Conservation (phyloP, 2,797 vertebrate genomes). For the Uromys caudimaculatus region DNA sequence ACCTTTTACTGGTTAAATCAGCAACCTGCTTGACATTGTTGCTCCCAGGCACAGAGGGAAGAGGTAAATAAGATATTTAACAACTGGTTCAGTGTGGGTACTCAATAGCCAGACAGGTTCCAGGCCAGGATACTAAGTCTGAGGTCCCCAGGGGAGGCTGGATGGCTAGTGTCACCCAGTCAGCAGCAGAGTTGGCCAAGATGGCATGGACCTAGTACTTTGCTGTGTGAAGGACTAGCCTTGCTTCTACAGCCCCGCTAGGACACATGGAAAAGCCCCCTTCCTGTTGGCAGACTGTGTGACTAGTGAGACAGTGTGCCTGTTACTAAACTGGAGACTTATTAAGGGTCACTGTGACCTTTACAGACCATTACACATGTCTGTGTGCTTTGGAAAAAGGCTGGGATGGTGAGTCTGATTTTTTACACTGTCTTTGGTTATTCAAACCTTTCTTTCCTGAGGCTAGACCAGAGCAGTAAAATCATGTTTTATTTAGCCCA, state of each 20-base stretch:
- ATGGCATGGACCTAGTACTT: not conserved
- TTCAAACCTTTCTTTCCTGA: slow-evolving; percentile 11
- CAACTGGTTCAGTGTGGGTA: not conserved
- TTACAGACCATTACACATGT: not conserved
- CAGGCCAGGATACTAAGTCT: not conserved
- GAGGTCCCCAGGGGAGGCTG: not conserved
- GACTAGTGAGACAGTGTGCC: not conserved
- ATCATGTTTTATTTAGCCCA: slow-evolving; percentile 13
- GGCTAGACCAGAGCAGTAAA: not conserved
- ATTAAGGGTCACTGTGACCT: slow-evolving; percentile 17
- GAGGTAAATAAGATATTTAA: not conserved
- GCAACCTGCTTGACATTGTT: not conserved
- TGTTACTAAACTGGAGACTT: not conserved
- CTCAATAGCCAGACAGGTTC: not conserved
- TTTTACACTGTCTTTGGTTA: not conserved
- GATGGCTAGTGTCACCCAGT: not conserved
- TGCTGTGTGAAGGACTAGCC: not conserved
- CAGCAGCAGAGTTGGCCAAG: not conserved
- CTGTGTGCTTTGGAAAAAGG: not conserved
- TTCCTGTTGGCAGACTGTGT: not conserved
- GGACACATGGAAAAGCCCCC: not conserved
- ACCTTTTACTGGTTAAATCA: not conserved
- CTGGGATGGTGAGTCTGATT: not conserved
- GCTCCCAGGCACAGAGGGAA: not conserved
- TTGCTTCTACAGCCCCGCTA: not conserved